phyloP scores from a whole-genome alignment of 1,140 invertebrate genomes.

The Pseudomyrmex cubaensis region DNA sequence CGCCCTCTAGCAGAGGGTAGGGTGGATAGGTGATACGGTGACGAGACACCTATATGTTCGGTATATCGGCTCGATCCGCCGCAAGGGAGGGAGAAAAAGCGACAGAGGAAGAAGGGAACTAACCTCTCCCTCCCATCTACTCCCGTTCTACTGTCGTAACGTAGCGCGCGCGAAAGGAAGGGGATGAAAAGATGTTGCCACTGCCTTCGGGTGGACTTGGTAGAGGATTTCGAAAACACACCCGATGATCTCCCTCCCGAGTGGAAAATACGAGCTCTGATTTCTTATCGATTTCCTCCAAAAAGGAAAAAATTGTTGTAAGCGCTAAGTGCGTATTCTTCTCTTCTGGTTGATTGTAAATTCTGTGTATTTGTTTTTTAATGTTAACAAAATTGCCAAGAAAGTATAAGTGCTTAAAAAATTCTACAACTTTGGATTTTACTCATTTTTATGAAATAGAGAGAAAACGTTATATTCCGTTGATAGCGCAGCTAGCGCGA shows the following conservation, averaged over 20 bases:
- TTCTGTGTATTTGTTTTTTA: too few species aligned
- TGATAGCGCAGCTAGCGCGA: not conserved
- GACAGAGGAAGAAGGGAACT: conserved; percentile 53
- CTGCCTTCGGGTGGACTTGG: conserved; percentile 50
- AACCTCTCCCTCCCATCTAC: not conserved
- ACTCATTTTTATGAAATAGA: not conserved
- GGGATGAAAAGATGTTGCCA: conserved; percentile 67
- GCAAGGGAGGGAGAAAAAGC: conserved; percentile 57
- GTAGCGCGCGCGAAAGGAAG: conserved; percentile 49
- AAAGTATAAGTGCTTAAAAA: too few species aligned
- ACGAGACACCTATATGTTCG: conserved; percentile 73
- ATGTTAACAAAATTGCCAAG: too few species aligned
- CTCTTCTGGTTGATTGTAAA: not conserved
- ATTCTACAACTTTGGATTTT: not conserved
- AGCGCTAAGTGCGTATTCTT: not conserved
- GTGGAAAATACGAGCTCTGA: not conserved
- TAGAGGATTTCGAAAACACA: conserved; percentile 51
- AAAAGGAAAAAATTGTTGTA: not conserved
- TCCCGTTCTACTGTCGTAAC: conserved; percentile 59
- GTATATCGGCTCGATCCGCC: conserved; percentile 69
- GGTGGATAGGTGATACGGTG: conserved; percentile 73
- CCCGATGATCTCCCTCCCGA: not conserved
- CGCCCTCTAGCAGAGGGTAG: conserved; percentile 66
- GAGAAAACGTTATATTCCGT: not conserved
- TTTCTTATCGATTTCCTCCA: not conserved